Conservation (phyloP, 1,140 invertebrate species). For the Cydia splendana region DNA sequence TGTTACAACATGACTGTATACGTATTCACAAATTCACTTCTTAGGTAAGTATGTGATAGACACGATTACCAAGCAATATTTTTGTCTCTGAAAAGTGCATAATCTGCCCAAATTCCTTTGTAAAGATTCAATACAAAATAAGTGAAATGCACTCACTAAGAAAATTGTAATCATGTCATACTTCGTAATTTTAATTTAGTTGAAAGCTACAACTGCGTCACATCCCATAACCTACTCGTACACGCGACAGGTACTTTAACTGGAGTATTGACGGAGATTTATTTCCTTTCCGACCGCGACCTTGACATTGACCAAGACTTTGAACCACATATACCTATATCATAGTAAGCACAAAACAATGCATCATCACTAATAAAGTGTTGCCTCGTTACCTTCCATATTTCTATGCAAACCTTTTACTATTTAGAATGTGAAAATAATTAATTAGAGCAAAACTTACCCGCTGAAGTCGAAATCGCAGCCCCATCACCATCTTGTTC, state of each 20-base stretch:
- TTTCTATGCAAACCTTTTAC: not conserved
- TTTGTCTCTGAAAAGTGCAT: too few relatives aligned
- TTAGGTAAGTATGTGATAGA: too few relatives aligned
- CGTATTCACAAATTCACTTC: too few relatives aligned
- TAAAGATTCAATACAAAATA: too few relatives aligned
- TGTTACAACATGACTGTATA: too few relatives aligned
- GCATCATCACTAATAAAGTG: not conserved
- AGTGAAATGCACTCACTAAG: too few relatives aligned
- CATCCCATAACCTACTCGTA: not conserved
- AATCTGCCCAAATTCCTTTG: too few relatives aligned
- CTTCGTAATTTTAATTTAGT: not conserved
- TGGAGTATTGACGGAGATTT: not conserved
- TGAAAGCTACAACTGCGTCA: constrained; percentile 9
- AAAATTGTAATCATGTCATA: too few relatives aligned
- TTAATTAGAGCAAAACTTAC: constrained; percentile 15
- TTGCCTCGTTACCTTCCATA: not conserved
- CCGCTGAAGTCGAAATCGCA: constrained; percentile 4
- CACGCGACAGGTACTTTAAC: not conserved
- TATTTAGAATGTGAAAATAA: constrained; percentile 1
- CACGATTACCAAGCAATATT: too few relatives aligned
- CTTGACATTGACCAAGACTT: not conserved
- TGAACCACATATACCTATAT: not conserved
- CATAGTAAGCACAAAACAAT: not conserved
- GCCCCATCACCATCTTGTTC: constrained; percentile 28
- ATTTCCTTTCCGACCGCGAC: constrained; percentile 1